Evolutionary conservation across 2,113 vertebrate species (phyloP).

Genomic region (Anoura caudifer): DNA sequence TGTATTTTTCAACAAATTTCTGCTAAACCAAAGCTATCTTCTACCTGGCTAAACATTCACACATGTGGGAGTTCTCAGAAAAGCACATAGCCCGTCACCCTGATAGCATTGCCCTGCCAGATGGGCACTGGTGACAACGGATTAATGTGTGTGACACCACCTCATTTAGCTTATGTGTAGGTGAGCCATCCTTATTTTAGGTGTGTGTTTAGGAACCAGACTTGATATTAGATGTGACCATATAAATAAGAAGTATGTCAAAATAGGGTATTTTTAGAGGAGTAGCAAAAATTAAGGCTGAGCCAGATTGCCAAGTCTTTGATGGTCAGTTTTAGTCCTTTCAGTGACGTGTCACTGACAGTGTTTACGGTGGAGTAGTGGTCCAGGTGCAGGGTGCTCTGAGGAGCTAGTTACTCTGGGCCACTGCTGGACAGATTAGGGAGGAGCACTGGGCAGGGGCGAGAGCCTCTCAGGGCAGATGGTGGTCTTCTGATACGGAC

Average conservation of each 20-base stretch:
- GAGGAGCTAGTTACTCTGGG: not conserved
- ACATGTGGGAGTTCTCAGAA: not conserved
- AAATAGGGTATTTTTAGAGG: not conserved
- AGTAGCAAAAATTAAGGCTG: not conserved
- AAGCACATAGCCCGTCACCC: not conserved
- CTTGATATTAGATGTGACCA: not conserved
- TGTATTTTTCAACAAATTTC: not conserved
- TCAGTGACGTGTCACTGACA: not conserved
- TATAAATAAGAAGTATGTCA: not conserved
- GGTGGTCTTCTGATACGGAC: not conserved
- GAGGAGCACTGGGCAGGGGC: not conserved
- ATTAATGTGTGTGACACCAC: too few relatives aligned
- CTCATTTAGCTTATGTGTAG: not conserved
- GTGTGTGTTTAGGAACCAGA: not conserved
- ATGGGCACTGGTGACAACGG: not conserved
- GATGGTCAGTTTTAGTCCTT: not conserved
- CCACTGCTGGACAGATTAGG: not conserved
- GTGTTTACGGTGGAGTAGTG: not conserved
- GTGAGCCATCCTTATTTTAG: not conserved
- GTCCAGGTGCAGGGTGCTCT: not conserved
- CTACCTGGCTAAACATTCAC: not conserved
- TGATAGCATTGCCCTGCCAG: not conserved
- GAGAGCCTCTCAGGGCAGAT: not conserved
- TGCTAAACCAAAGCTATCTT: not conserved
- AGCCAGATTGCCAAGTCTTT: not conserved